Percentiles rank a stretch among this genome's conserved stretches.
Conservation (phyloP, 2,888 invertebrate genomes). For the Tenthredo notha region DNA sequence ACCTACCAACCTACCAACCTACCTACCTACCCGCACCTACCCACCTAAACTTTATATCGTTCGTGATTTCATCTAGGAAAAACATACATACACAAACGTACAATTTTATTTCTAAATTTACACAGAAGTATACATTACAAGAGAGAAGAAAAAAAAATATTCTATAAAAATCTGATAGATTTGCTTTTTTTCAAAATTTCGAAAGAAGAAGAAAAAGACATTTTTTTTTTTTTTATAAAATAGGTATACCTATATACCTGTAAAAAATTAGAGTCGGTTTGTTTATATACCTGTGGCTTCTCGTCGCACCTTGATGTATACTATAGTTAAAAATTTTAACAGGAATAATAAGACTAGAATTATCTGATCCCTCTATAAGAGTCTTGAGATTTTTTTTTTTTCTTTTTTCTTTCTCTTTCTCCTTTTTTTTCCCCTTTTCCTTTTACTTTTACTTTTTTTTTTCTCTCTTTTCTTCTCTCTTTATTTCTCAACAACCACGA, state of each 20-base stretch:
- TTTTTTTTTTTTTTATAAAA: too few species aligned
- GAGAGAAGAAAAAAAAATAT: too few species aligned
- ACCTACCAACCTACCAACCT: neutral
- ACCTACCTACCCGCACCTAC: neutral
- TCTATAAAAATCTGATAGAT: too few species aligned
- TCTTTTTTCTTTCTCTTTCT: neutral
- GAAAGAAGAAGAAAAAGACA: too few species aligned
- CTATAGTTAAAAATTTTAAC: neutral
- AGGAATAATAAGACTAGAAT: neutral
- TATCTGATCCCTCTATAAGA: neutral
- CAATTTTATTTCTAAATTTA: neutral
- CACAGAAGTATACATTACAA: too few species aligned
- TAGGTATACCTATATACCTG: too few species aligned
- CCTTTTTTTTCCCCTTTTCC: neutral
- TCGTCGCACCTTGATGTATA: neutral
- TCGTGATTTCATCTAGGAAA: conserved; percentile 19
- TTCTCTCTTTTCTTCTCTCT: neutral
- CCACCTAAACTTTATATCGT: conserved; percentile 18
- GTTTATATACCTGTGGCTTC: neutral
- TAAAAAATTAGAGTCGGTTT: too few species aligned
- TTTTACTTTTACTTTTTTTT: neutral
- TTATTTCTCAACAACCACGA: neutral
- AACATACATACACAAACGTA: neutral
- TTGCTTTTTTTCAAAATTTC: too few species aligned
- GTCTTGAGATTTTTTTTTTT: neutral